Base-by-base conservation (phyloP, 1,140 invertebrate species). In the Hyposmocoma kahamanoa region DNA sequence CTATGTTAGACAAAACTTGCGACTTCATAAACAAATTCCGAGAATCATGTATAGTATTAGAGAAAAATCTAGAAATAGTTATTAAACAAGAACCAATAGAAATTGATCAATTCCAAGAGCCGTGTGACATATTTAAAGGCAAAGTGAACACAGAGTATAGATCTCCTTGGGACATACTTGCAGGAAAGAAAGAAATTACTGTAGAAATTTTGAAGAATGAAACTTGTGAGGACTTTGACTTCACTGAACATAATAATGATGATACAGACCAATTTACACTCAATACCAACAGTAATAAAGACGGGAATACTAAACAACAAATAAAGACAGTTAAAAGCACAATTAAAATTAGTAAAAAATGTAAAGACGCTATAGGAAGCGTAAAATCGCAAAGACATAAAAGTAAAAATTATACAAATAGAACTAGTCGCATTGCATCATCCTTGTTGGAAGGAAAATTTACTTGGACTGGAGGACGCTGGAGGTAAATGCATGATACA, bases 361-460 rank as follows among this genome's bases (percentile, higher is more conserved):
- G 43, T 39, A 15, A 19, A 41, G 20, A 30, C 43, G 39, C n/a
- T n/a, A n/a, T n/a, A n/a, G n/a, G n/a, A n/a, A n/a, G n/a, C n/a
- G 44, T 32, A 59, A 56, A 59, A 53, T n/a, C 10, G 13, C 10
- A 8, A 30, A 30, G 28, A 30, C 28, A 39, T 34, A 63, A 56
- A 42, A 42, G 19, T 17, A 58, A 52, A 62, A 51, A 53, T 22
- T 47, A 63, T 22, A 65, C 70, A 22, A 73, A 67, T 52, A 72
- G 62, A 55, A 68, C 15, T 36, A 36, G 11, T 17, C 13, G 15
- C 2, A 36, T 79, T 50, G 77, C 75, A 30, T 65, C 67, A 47
- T 79, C 75, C 20, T 67, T 83, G 53, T 43, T 81, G 53, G 77
- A 81, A 63, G 72, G 70, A 21, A 66, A 72, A 51, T 83, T 73